Evolutionary conservation across 2,888 invertebrate genomes (phyloP).

Genomic region (Oscheius onirici): DNA sequence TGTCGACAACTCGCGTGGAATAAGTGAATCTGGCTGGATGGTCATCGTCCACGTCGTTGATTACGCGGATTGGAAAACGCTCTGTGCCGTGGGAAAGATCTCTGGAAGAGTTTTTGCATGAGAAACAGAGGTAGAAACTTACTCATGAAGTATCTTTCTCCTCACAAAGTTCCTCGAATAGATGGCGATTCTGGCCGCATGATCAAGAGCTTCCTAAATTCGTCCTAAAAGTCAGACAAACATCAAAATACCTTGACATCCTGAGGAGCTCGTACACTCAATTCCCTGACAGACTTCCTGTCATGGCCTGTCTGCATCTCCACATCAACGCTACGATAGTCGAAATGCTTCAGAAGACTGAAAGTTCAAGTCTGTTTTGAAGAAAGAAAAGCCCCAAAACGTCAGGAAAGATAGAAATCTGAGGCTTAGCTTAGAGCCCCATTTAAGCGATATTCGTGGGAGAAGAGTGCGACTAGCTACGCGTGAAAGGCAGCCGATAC

Average conservation of each 20-base stretch:
- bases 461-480: too few species aligned
- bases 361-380: neutral
- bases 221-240: neutral
- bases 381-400: neutral
- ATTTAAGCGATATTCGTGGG: too few species aligned
- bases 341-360: constrained; percentile 24
- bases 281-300: neutral
- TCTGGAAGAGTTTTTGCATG: constrained; percentile 27
- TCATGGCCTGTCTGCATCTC: constrained; percentile 1
- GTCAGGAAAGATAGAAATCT: neutral
- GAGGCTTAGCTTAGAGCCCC: too few species aligned
- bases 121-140: constrained; percentile 14
- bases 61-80: constrained; percentile 48
- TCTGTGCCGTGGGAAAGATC: constrained; percentile 53
- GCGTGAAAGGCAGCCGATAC: too few species aligned
- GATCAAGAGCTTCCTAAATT: neutral
- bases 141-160: constrained; percentile 8
- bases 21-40: constrained; percentile 37
- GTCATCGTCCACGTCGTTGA: constrained; percentile 36
- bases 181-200: neutral
- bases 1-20: constrained; percentile 43
- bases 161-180: constrained; percentile 1
- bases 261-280: too few species aligned
- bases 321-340: constrained; percentile 23
- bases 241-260: constrained; percentile 4